Evolutionary conservation across 2,797 vertebrate genomes (phyloP).

Genomic region (Alfaro cultratus): DNA sequence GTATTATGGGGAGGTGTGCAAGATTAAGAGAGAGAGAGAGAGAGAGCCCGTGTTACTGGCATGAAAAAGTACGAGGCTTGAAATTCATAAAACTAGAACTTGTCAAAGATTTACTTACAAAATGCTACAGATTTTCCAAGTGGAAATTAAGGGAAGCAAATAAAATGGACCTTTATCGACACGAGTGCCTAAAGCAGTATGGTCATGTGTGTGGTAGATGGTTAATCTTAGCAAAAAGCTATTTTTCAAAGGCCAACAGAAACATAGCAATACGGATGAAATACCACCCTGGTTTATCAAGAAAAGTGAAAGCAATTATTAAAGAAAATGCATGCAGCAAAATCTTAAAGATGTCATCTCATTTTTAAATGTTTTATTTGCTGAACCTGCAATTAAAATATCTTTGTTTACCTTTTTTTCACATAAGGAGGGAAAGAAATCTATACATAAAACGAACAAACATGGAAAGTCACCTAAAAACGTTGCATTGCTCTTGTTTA

Average conservation of each 20-base stretch:
- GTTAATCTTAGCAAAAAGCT: conserved; percentile 49
- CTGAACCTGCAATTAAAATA: conserved; percentile 34
- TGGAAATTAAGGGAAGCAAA: background rate
- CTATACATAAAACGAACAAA: background rate
- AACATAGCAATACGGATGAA: conserved; percentile 48
- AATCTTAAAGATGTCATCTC: conserved; percentile 42
- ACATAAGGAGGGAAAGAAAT: background rate
- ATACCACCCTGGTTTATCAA: conserved; percentile 46
- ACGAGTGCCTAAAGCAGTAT: conserved; percentile 31
- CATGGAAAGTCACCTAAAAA: conserved; percentile 7
- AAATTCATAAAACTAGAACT: conserved; percentile 2
- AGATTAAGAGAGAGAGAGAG: background rate
- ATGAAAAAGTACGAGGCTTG: conserved; percentile 10
- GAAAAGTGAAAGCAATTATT: conserved; percentile 34
- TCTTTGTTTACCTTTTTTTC: conserved; percentile 19
- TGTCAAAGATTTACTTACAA: conserved; percentile 8
- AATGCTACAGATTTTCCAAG: background rate
- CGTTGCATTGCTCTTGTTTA: background rate
- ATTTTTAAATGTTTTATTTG: conserved; percentile 60
- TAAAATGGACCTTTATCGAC: background rate
- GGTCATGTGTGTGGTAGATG: conserved; percentile 46
- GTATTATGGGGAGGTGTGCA: background rate
- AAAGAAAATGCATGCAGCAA: conserved; percentile 40
- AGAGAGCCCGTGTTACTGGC: background rate
- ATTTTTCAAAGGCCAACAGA: conserved; percentile 63